Conservation (phyloP, 2,888 invertebrate genomes). For the Taphrorychus bicolor region DNA sequence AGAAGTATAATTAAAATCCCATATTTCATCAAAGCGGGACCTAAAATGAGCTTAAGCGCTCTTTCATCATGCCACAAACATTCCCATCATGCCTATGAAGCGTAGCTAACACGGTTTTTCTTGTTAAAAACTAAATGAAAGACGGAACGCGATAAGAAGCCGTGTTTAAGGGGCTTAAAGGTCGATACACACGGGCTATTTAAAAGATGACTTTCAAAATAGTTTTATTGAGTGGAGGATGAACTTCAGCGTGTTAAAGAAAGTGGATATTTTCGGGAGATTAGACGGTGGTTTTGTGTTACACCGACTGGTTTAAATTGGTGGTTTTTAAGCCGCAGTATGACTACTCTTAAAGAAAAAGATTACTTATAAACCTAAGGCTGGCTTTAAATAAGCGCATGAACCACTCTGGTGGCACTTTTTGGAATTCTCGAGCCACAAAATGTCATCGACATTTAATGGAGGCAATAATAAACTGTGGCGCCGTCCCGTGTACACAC, state of each 20-base stretch:
- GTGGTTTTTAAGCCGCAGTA: no score
- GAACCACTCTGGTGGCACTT: background rate
- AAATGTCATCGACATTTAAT: constrained; percentile 22
- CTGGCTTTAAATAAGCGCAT: no score
- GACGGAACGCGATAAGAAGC: constrained; percentile 24
- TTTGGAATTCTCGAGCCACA: background rate
- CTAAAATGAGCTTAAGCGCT: constrained; percentile 12
- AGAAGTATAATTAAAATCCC: constrained; percentile 8
- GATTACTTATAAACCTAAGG: no score
- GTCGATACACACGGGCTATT: constrained; percentile 18
- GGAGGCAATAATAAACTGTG: background rate
- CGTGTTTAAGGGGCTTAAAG: constrained; percentile 22
- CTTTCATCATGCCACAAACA: constrained; percentile 15
- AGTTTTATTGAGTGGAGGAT: constrained; percentile 19
- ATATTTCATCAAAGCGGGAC: constrained; percentile 8
- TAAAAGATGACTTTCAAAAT: constrained; percentile 35
- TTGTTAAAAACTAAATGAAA: constrained; percentile 24
- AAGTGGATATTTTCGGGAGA: constrained; percentile 10
- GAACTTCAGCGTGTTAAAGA: constrained; percentile 2
- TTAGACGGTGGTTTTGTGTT: constrained; percentile 1
- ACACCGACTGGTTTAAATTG: background rate
- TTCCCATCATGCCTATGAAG: constrained; percentile 13
- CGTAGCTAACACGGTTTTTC: constrained; percentile 23
- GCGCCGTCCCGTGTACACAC: constrained; percentile 12
- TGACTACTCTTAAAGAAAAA: no score